Evolutionary conservation across 2,797 vertebrate species (phyloP).

Genomic region (Sarcophilus harrisii): DNA sequence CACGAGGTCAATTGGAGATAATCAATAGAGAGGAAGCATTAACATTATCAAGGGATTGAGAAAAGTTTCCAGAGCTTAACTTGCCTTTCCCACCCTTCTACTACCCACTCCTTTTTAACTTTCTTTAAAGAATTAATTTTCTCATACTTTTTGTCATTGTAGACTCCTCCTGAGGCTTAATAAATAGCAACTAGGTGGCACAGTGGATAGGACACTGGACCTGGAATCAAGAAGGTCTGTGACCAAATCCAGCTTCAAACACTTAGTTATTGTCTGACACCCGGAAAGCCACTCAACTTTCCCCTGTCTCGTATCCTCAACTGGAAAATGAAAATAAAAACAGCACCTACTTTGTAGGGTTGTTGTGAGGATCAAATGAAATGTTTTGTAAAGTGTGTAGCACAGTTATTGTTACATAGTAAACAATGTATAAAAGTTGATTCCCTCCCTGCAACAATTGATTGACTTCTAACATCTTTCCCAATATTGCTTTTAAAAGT

Average conservation of each 20-base stretch:
- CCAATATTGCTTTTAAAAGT: background rate
- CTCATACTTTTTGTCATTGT: background rate
- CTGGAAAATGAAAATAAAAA: background rate
- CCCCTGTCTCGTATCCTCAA: background rate
- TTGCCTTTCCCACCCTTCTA: background rate
- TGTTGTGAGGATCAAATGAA: background rate
- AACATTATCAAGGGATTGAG: background rate
- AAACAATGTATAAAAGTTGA: background rate
- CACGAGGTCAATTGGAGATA: background rate
- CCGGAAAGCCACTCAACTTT: background rate
- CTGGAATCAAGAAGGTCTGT: background rate
- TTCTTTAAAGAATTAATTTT: background rate
- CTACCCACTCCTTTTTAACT: background rate
- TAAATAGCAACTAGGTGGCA: background rate
- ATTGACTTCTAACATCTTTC: background rate
- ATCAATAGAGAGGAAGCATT: background rate
- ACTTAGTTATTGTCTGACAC: background rate
- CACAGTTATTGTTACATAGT: background rate
- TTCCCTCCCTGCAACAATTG: background rate
- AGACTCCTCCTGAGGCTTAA: constrained; percentile 18
- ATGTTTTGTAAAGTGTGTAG: background rate
- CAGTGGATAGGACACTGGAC: background rate
- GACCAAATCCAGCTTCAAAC: background rate
- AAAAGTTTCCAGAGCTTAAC: background rate
- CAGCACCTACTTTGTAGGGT: background rate